Base-by-base conservation (phyloP, 2,113 vertebrate genomes). In the Leucoraja erinaceus region DNA sequence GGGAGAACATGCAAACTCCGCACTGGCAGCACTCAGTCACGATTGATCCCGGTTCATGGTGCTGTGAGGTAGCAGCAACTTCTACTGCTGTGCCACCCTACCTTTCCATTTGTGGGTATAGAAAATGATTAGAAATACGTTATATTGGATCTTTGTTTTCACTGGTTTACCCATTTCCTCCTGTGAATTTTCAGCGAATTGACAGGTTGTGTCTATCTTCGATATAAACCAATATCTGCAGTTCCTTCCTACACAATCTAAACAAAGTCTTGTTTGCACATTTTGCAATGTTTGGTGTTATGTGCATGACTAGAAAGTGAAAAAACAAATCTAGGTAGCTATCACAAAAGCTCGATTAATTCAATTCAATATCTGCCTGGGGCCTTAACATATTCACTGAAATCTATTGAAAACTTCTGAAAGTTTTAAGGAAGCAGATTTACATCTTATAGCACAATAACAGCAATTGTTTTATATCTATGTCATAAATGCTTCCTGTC, bases 281-380 rank as follows among this genome's bases (percentile, higher is more conserved):
- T 14, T 61, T 59, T n/a, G 56, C 5, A 86, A 86, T 59, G 38
- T 90, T 22, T 38, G 68, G 20, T 38, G 68, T 90, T 68, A 38
- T 70, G 66, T 90, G 2, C 86, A 84, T 38, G 2, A 16, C n/a
- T 25, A 38, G n/a, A 47, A 47, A 22, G 28, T 47, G 14, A 47
- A 91, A 72, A 70, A 8, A 14, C n/a, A 90, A 33, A 16, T 28
- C 63, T 18, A 4, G 18, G 10, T 14, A 90, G 63, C 20, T 68
- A 25, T 47, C 4, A 91, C 66, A 47, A 91, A 70, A 91, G 31
- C 88, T 91, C 25, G 20, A 47, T 90, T 91, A 91, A 91, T 91
- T 91, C 63, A 91, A 91, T 8, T n/a, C n/a, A n/a, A n/a, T n/a
- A n/a, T n/a, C 20, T 18, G 2, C 88, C 88, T 91, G 38, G 9